A percentile compares a stretch with the other conserved stretches of the same genome.
Evolutionary conservation across 2,797 vertebrate genomes (phyloP).

Genomic region (Pipistrellus kuhlii): DNA sequence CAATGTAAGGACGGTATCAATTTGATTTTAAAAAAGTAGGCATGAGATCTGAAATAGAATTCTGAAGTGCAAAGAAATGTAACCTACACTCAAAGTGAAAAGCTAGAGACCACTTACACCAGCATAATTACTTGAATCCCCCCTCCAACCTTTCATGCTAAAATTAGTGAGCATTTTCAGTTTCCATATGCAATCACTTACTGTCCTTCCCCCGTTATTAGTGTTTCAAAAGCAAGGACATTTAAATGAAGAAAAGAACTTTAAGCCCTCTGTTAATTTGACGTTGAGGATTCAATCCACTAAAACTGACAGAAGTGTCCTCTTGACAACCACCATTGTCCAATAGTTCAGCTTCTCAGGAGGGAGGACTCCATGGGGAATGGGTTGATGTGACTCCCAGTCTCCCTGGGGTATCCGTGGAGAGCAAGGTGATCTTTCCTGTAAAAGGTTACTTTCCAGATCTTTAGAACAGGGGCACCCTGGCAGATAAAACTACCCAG

Average conservation of each 20-base stretch:
- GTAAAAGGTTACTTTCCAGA: conserved; percentile 24
- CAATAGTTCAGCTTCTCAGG: not conserved
- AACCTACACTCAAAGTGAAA: conserved; percentile 65
- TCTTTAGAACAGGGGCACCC: conserved; percentile 13
- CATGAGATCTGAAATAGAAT: conserved; percentile 44
- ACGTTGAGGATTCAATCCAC: conserved; percentile 57
- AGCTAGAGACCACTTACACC: conserved; percentile 60
- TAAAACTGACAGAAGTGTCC: conserved; percentile 30
- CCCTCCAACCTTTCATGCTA: conserved; percentile 60
- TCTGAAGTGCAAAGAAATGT: conserved; percentile 48
- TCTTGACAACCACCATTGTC: conserved; percentile 39
- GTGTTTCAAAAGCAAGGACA: conserved; percentile 72
- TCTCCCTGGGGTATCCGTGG: not conserved
- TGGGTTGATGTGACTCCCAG: not conserved
- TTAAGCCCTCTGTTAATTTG: conserved; percentile 58
- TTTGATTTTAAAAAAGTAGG: not conserved
- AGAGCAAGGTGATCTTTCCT: not conserved
- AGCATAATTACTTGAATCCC: conserved; percentile 69
- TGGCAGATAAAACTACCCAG: conserved; percentile 9
- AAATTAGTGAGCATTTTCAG: conserved; percentile 80
- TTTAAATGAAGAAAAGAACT: conserved; percentile 62
- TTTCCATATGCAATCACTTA: conserved; percentile 82
- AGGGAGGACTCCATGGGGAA: not conserved
- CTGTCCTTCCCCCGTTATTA: conserved; percentile 72
- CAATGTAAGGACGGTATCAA: not conserved